Evolutionary conservation across 2,797 vertebrate species (phyloP).

Genomic region (Chiroxiphia lanceolata): DNA sequence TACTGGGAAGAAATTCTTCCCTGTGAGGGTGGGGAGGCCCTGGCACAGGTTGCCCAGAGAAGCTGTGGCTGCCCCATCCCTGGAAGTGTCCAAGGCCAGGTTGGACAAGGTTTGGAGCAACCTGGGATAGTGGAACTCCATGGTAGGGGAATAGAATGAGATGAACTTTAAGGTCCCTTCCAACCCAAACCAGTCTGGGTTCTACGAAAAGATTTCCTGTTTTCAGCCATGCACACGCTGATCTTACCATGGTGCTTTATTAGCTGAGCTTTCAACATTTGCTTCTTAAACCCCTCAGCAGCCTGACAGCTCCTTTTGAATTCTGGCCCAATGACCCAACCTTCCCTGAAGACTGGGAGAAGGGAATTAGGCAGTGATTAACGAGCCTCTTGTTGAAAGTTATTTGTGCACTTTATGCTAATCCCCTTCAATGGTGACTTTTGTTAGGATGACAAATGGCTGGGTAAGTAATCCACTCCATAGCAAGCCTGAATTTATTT

Average conservation of each 20-base stretch:
- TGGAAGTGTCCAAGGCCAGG: not conserved
- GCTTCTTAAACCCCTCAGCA: not conserved
- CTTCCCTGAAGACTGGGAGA: not conserved
- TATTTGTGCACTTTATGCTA: constrained; percentile 7
- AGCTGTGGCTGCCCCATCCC: not conserved
- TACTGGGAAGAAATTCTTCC: not conserved
- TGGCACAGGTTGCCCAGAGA: not conserved
- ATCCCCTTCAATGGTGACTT: constrained; percentile 6
- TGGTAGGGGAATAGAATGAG: not conserved
- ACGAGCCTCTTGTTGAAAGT: not conserved
- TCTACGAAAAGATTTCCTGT: not conserved
- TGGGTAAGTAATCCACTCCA: not conserved
- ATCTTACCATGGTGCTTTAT: not conserved
- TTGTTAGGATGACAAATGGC: not conserved
- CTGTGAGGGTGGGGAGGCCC: not conserved
- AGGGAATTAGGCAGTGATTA: not conserved
- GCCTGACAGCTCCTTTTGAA: not conserved
- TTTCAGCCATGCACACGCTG: not conserved
- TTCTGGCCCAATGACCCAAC: not conserved
- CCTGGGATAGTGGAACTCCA: not conserved
- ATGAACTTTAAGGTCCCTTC: not conserved
- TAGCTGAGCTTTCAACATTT: not conserved
- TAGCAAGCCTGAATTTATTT: not conserved
- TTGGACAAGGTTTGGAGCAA: accelerated
- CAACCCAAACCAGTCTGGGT: not conserved